Percentiles rank a stretch among this genome's conserved stretches.
phyloP scores from a whole-genome alignment of 2,797 vertebrate species.

The Microctenopoma stevenorrisi region DNA sequence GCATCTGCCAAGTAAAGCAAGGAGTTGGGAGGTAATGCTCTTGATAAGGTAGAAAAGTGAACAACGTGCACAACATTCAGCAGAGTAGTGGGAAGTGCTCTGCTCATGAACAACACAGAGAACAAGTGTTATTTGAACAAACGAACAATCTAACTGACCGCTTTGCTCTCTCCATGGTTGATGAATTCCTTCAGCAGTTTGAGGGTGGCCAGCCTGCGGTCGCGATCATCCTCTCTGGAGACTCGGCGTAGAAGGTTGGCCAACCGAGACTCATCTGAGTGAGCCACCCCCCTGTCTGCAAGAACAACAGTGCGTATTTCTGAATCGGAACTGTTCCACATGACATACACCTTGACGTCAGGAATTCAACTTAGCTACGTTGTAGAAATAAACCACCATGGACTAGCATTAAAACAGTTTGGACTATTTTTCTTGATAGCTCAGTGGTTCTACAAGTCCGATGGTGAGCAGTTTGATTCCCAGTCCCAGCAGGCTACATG shows the following conservation, averaged over 20 bases:
- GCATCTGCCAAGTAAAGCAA: no score
- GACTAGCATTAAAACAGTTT: neutral
- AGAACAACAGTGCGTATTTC: neutral
- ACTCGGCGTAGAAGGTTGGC: slow-evolving; percentile 99
- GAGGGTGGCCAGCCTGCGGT: slow-evolving; percentile 97
- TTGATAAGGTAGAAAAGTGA: no score
- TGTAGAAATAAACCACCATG: neutral
- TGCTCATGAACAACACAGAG: neutral
- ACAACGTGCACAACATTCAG: no score
- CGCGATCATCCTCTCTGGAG: slow-evolving; percentile 98
- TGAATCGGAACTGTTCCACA: neutral
- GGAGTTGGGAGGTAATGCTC: no score
- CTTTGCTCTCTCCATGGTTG: slow-evolving; percentile 97
- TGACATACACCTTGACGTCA: neutral
- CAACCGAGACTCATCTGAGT: slow-evolving; percentile 99
- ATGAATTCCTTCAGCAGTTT: slow-evolving; percentile 99
- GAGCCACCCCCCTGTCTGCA: slow-evolving; percentile 97
- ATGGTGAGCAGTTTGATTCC: no score
- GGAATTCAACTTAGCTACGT: neutral
- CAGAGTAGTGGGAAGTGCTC: no score
- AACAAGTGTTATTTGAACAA: neutral
- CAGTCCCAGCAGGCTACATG: no score
- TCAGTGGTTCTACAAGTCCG: no score
- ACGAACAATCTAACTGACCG: slow-evolving; percentile 82
- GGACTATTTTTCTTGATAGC: no score